These are phyloP conservation scores for Acropora tenuis DNA, from an alignment of 64 coral and sea anemone species.

Conservation along the genomic window DNA sequence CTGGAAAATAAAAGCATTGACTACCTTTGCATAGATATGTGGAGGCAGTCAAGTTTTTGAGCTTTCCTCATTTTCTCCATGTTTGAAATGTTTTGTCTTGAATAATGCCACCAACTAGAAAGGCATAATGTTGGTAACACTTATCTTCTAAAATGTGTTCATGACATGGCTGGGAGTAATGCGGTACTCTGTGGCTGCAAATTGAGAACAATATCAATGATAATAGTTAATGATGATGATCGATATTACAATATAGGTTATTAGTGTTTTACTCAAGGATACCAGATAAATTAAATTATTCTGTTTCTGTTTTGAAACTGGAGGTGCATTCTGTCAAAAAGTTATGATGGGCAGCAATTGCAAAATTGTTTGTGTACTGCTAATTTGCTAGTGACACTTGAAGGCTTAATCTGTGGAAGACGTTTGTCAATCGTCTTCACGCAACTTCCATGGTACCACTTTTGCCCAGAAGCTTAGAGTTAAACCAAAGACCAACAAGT, in stretches of 20 bases:
- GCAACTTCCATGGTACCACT: too few species aligned
- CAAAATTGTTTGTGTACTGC: neutral
- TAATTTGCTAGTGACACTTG: constrained; percentile 7
- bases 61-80: too few species aligned
- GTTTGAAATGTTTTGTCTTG: too few species aligned
- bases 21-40: too few species aligned
- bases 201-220: neutral
- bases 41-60: too few species aligned
- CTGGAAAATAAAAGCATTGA: too few species aligned
- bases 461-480: neutral
- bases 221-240: constrained; percentile 12
- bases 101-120: constrained; percentile 1
- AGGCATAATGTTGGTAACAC: neutral
- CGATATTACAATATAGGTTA: neutral
- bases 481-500: constrained; percentile 31
- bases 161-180: constrained; percentile 46
- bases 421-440: too few species aligned
- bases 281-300: too few species aligned
- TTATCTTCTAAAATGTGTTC: constrained; percentile 25
- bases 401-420: neutral
- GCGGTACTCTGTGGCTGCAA: too few species aligned
- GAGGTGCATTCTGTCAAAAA: constrained; percentile 35
- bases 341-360: neutral
- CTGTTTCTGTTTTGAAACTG: neutral
- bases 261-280: too few species aligned